Evolutionary conservation across 2,888 invertebrate species (phyloP), one percentile per base, ranked within the genome.

Genomic region (Venusia cambrica): DNA sequence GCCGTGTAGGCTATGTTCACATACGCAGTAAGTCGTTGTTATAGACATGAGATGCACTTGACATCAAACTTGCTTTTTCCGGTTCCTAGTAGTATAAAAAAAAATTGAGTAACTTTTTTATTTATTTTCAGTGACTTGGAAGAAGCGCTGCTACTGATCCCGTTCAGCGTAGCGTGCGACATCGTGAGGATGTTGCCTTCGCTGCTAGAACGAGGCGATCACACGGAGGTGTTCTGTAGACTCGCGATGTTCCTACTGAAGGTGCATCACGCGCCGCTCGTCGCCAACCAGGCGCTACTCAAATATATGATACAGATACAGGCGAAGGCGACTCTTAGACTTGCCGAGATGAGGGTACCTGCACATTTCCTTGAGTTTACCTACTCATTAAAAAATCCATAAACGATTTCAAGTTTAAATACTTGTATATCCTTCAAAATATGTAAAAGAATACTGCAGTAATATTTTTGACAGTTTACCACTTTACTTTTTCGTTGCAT

Each of bases 51-150:
- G n/a, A n/a, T n/a, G n/a, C n/a, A n/a, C n/a, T n/a, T n/a, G n/a
- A n/a, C n/a, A n/a, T n/a, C n/a, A n/a, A n/a, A n/a, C n/a, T n/a
- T n/a, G n/a, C n/a, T n/a, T n/a, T n/a, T n/a, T n/a, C n/a, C n/a
- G n/a, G n/a, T n/a, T n/a, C n/a, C n/a, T n/a, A n/a, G n/a, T n/a
- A n/a, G n/a, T n/a, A n/a, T n/a, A n/a, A n/a, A n/a, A n/a, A n/a
- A n/a, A n/a, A n/a, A n/a, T n/a, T n/a, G n/a, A n/a, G n/a, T n/a
- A n/a, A n/a, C n/a, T n/a, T n/a, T n/a, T n/a, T n/a, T n/a, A n/a
- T n/a, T n/a, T n/a, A n/a, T n/a, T 81, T 88, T 2, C 76, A 96
- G 98, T 65, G 97, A 98, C 64, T 76, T 99, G 41, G 97, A 98
- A 74, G 97, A 97, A 75, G 91, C 97, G 0, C 83, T 99, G 0